These are phyloP conservation scores for Chelonoidis abingdonii DNA, from an alignment of 2,113 vertebrate genomes.

Conservation along the genomic window DNA sequence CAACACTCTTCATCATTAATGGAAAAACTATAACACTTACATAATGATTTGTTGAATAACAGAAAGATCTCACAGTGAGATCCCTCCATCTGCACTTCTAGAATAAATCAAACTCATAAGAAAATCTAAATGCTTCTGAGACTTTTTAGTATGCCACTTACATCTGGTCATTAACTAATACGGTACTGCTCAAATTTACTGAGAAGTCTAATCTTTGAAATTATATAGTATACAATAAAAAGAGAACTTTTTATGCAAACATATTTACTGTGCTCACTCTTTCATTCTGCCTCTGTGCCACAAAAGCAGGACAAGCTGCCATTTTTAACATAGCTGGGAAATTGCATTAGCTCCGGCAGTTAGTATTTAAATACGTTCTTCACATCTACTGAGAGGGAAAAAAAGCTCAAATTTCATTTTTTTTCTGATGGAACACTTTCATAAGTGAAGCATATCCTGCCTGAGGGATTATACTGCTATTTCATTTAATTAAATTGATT, in stretches of 20 bases:
- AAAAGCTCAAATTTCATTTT: conserved; percentile 64
- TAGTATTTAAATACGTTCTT: conserved; percentile 57
- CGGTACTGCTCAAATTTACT: background rate
- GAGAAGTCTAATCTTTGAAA: background rate
- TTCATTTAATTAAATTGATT: conserved; percentile 80
- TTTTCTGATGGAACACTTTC: conserved; percentile 70
- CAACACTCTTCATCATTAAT: background rate
- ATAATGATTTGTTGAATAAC: conserved; percentile 3
- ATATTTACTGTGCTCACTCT: background rate
- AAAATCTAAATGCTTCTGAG: background rate
- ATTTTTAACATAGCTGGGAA: background rate
- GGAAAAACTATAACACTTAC: background rate
- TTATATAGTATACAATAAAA: background rate
- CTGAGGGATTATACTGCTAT: conserved; percentile 60
- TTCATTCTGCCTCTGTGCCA: background rate
- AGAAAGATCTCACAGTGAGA: background rate
- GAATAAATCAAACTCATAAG: background rate
- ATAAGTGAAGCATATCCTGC: conserved; percentile 49
- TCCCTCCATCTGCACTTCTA: background rate
- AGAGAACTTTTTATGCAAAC: background rate
- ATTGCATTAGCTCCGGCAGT: background rate
- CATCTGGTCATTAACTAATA: background rate
- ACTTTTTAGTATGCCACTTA: background rate
- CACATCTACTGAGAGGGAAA: conserved; percentile 14
- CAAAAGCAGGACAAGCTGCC: background rate